Conservation (phyloP, 2,797 vertebrate species). For the Phataginus tetradactyla region DNA sequence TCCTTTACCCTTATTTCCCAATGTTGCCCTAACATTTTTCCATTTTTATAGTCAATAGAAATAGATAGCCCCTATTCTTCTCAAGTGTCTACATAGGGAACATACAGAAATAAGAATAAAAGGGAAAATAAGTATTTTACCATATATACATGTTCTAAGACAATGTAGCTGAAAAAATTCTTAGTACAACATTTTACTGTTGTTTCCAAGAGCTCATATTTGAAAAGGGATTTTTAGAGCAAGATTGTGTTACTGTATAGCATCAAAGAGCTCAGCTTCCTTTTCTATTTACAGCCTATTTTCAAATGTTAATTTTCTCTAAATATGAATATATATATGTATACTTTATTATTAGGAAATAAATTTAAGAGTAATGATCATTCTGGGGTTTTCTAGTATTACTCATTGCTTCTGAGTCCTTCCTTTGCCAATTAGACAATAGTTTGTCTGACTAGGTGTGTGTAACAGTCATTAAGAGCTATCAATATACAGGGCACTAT, state of each 20-base stretch:
- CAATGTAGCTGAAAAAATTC: background rate
- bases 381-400: background rate
- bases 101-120: background rate
- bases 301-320: conserved; percentile 1
- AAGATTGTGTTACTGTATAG: background rate
- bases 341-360: background rate
- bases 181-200: background rate
- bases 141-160: background rate
- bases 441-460: background rate
- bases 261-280: background rate
- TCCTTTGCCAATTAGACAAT: background rate
- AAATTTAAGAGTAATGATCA: background rate
- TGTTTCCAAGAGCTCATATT: background rate
- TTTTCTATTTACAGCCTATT: background rate
- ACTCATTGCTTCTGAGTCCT: background rate
- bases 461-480: background rate
- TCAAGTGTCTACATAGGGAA: background rate
- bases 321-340: background rate
- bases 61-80: background rate
- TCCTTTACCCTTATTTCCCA: background rate
- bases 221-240: background rate
- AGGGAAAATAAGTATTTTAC: background rate
- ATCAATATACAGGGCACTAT: background rate
- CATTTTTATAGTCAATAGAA: background rate
- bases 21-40: background rate